Conservation (phyloP, 2,113 vertebrate species). For the Pyrgilauda ruficollis region DNA sequence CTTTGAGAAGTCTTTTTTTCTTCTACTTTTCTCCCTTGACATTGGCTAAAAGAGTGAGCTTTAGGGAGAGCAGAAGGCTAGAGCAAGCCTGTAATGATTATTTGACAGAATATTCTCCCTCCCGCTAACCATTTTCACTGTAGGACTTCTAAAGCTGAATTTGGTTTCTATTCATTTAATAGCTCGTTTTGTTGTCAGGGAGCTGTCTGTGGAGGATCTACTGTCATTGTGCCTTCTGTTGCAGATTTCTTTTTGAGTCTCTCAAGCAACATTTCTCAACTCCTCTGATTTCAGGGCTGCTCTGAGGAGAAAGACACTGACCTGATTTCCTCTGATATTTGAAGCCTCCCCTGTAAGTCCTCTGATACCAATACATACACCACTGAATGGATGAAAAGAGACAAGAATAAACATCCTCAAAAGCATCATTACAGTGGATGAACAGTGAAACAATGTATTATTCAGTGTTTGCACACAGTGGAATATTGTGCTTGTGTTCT, state of each 20-base stretch:
- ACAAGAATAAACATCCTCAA: background rate
- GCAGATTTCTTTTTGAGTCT: background rate
- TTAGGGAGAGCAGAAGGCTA: background rate
- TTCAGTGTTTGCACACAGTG: background rate
- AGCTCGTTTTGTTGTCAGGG: background rate
- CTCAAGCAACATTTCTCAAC: background rate
- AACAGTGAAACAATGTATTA: background rate
- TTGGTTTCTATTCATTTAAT: constrained; percentile 1
- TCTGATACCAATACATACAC: background rate
- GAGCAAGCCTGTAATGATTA: background rate
- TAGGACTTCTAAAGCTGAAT: background rate
- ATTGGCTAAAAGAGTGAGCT: background rate
- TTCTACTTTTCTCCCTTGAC: background rate
- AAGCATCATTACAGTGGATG: background rate
- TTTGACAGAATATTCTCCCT: background rate
- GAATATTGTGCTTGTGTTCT: background rate
- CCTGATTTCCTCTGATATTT: background rate
- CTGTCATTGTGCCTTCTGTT: background rate
- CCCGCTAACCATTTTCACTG: background rate
- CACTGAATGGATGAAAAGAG: background rate
- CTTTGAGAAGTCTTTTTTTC: background rate
- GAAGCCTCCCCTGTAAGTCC: background rate
- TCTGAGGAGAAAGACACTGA: background rate
- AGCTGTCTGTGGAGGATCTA: background rate
- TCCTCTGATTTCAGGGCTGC: background rate